Evolutionary conservation across 1,140 invertebrate genomes (phyloP).

Genomic region (Danaus melanippus): DNA sequence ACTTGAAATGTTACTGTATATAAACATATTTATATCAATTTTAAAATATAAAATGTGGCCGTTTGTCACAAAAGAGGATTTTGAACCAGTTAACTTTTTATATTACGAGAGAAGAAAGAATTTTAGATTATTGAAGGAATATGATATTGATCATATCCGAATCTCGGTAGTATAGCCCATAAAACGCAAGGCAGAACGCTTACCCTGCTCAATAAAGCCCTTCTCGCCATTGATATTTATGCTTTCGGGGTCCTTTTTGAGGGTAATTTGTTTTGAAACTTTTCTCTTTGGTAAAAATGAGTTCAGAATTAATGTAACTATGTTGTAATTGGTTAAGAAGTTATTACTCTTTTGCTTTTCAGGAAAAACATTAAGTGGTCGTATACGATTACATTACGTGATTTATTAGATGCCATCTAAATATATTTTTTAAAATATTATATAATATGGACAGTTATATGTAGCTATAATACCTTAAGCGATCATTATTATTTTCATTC

Average conservation of each 20-base stretch:
- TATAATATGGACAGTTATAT: no score
- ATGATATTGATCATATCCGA: constrained; percentile 45
- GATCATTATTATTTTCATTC: no score
- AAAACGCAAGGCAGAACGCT: constrained; percentile 44
- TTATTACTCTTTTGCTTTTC: constrained; percentile 50
- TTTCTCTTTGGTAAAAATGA: constrained; percentile 40
- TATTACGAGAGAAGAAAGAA: no score
- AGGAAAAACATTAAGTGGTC: constrained; percentile 53
- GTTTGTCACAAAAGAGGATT: no score
- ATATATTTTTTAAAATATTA: no score
- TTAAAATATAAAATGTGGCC: no score
- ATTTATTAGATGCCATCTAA: constrained; percentile 27
- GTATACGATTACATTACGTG: constrained; percentile 31
- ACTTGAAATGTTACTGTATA: no score
- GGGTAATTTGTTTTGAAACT: constrained; percentile 52
- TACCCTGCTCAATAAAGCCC: constrained; percentile 31
- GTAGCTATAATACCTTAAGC: no score
- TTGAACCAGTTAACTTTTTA: no score
- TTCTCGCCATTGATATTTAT: constrained; percentile 56
- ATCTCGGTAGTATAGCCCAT: constrained; percentile 36
- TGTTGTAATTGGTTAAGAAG: constrained; percentile 55
- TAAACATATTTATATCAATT: no score
- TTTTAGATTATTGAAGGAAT: constrained; percentile 17
- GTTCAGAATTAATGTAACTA: constrained; percentile 53
- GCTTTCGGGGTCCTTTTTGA: constrained; percentile 39